phyloP scores from a whole-genome alignment of 92 coral and sea anemone genomes.

The Anthopleura xanthogrammica region DNA sequence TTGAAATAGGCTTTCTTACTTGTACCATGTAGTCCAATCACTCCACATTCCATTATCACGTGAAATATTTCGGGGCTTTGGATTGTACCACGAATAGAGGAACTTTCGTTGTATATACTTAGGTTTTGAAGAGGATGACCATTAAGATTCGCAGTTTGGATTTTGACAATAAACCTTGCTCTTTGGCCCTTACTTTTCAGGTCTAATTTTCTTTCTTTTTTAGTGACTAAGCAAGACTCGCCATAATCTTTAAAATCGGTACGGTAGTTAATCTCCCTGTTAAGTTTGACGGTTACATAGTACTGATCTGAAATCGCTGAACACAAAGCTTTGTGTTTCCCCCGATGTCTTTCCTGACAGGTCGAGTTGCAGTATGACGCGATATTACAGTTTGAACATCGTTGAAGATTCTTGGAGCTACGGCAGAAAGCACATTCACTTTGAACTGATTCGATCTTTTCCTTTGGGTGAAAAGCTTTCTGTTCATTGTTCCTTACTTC shows the following conservation, averaged over 20 bases:
- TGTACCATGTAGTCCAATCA: slow-evolving; percentile 37
- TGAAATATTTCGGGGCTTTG: slow-evolving; percentile 49
- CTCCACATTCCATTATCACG: slow-evolving; percentile 65
- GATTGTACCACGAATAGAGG: slow-evolving; percentile 15
- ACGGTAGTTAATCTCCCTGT: too few relatives aligned
- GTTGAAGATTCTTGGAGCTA: slow-evolving; percentile 11
- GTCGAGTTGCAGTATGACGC: slow-evolving; percentile 52
- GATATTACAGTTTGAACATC: slow-evolving; percentile 43
- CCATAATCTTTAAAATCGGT: too few relatives aligned
- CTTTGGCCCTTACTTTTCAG: not conserved
- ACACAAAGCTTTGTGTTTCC: slow-evolving; percentile 53
- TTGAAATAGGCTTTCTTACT: slow-evolving; percentile 53
- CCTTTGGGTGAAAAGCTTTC: slow-evolving; percentile 37
- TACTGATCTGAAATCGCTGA: slow-evolving; percentile 25
- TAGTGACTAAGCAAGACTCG: slow-evolving; percentile 42
- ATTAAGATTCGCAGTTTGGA: slow-evolving; percentile 43
- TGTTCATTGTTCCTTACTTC: slow-evolving; percentile 34
- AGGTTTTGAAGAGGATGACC: slow-evolving; percentile 54
- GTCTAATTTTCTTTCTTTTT: slow-evolving; percentile 32
- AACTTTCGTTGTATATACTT: slow-evolving; percentile 43
- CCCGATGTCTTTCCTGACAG: slow-evolving; percentile 43
- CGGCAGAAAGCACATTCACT: slow-evolving; percentile 38
- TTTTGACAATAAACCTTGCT: slow-evolving; percentile 52
- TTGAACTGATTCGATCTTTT: not conserved
- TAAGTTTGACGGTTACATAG: slow-evolving; percentile 36